Evolutionary conservation across 2,113 vertebrate species (phyloP).

Genomic region (Varanus salvator): DNA sequence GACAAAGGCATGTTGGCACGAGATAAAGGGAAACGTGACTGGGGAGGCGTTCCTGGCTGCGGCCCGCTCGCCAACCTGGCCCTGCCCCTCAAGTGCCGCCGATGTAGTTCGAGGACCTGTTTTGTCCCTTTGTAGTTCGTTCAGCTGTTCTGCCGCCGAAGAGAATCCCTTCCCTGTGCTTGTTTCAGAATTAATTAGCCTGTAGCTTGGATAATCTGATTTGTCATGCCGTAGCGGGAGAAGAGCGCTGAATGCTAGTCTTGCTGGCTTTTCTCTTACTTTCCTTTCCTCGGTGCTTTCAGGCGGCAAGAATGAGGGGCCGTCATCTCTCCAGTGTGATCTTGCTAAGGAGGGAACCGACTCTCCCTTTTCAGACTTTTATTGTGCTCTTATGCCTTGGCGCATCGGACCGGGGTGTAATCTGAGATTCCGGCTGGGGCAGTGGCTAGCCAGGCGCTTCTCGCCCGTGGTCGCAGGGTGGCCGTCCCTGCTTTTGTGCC

Average conservation of each 20-base stretch:
- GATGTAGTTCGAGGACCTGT: neutral
- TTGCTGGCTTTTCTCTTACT: neutral
- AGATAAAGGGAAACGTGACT: neutral
- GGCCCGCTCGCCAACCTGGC: neutral
- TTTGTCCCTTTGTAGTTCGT: neutral
- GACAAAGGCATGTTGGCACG: neutral
- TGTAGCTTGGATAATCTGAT: conserved; percentile 7
- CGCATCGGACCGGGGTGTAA: too few relatives aligned
- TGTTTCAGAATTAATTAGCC: neutral
- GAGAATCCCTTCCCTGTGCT: neutral
- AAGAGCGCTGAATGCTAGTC: neutral
- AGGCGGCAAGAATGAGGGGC: neutral
- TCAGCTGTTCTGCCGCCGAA: neutral
- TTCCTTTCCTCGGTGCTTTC: neutral
- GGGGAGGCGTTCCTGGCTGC: neutral
- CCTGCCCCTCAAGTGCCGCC: too few relatives aligned
- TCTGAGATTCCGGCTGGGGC: too few relatives aligned
- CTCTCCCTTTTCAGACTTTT: neutral
- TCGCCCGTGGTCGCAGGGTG: neutral
- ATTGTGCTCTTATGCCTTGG: neutral
- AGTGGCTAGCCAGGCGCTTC: too few relatives aligned
- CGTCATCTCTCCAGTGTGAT: neutral
- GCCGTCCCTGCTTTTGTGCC: neutral
- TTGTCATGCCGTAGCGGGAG: neutral
- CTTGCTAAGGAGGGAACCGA: too few relatives aligned